Evolutionary conservation across 1,140 invertebrate genomes (phyloP).

Genomic region (Chlorops oryzae): DNA sequence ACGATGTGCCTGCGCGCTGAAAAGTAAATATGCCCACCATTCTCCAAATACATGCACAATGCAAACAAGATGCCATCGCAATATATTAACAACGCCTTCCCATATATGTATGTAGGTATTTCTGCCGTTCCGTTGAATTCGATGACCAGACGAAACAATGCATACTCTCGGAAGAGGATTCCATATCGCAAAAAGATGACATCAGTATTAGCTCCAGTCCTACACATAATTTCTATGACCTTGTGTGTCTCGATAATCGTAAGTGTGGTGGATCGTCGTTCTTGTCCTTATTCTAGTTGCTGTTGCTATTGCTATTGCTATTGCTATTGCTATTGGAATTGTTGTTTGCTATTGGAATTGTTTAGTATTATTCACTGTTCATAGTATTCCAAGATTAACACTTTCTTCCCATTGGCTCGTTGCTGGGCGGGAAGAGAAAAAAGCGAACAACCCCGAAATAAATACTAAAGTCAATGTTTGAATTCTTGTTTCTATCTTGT

Average conservation of each 20-base stretch:
- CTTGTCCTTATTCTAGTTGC: neutral
- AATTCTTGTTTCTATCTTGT: too few species aligned
- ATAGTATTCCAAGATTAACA: too few species aligned
- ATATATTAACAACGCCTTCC: neutral
- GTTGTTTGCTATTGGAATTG: neutral
- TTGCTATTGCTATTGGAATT: neutral
- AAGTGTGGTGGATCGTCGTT: constrained; percentile 49
- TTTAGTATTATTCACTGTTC: too few species aligned
- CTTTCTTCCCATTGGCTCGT: too few species aligned
- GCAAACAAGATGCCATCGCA: too few species aligned
- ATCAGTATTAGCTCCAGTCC: constrained; percentile 72
- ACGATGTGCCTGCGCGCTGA: constrained; percentile 70
- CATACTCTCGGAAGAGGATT: constrained; percentile 82
- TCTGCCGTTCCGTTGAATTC: constrained; percentile 84
- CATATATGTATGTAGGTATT: too few species aligned
- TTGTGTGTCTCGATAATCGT: constrained; percentile 81
- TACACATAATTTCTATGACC: constrained; percentile 77
- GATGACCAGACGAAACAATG: constrained; percentile 79
- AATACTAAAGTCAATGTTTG: too few species aligned
- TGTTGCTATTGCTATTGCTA: neutral
- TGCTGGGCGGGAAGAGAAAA: too few species aligned
- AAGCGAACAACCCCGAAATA: too few species aligned
- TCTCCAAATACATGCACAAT: neutral
- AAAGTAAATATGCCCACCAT: constrained; percentile 53
- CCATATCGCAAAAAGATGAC: constrained; percentile 77